Evolutionary conservation across 53 echinoderm and acorn worm genomes (phyloP).

Genomic region (Holothuria scabra): DNA sequence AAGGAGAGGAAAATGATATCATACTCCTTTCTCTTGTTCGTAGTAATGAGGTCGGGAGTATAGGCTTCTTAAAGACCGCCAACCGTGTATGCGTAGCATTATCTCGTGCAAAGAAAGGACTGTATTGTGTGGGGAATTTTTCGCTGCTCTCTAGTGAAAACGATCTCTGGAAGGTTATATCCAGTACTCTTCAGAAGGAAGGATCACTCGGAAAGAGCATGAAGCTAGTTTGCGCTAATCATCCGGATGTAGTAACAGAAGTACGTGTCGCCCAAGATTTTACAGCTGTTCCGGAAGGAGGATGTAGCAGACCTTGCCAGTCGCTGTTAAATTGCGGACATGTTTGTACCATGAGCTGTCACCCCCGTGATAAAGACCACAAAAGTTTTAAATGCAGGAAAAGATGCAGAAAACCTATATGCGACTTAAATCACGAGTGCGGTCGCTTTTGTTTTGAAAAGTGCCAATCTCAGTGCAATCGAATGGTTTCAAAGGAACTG

Average conservation of each 20-base stretch:
- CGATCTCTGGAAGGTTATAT: conserved; percentile 56
- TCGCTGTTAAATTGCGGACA: conserved; percentile 80
- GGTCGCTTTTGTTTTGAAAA: conserved; percentile 59
- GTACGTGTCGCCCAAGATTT: conserved; percentile 50
- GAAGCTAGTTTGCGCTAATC: conserved; percentile 75
- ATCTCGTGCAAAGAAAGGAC: conserved; percentile 75
- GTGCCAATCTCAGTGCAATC: conserved; percentile 70
- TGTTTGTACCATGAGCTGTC: conserved; percentile 76
- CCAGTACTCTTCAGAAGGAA: conserved; percentile 48
- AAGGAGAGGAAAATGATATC: conserved; percentile 90
- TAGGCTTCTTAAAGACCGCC: conserved; percentile 71
- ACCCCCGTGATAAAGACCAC: conserved; percentile 74
- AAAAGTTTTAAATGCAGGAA: conserved; percentile 61
- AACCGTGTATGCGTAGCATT: conserved; percentile 81
- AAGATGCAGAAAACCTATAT: conserved; percentile 45
- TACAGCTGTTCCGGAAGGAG: conserved; percentile 75
- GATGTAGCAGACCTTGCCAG: conserved; percentile 72
- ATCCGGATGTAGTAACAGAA: conserved; percentile 60
- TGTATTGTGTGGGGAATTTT: conserved; percentile 89
- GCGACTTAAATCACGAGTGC: conserved; percentile 70
- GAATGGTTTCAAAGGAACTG: conserved; percentile 45
- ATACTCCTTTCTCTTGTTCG: conserved; percentile 80
- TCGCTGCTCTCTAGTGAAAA: conserved; percentile 48
- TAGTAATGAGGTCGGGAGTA: conserved; percentile 66
- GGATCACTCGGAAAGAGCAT: conserved; percentile 54